phyloP scores from a whole-genome alignment of 1,140 invertebrate genomes.

The Elysia chlorotica region DNA sequence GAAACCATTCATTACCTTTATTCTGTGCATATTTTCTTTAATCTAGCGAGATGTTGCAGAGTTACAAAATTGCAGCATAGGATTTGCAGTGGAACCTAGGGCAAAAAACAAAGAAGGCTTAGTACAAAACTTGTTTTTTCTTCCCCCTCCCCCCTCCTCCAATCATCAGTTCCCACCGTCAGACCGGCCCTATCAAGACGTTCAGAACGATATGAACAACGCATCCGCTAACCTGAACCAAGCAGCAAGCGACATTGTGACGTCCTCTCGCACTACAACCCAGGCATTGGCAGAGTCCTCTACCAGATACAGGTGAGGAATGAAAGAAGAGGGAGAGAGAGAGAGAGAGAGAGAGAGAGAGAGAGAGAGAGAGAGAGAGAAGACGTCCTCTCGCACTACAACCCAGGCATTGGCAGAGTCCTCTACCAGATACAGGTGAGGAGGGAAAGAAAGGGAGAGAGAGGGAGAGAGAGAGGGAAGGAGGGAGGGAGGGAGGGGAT shows the following conservation, averaged over 20 bases:
- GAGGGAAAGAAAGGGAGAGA: too few relatives aligned
- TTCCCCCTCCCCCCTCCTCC: too few relatives aligned
- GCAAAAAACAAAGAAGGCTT: conserved; percentile 10
- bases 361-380: too few relatives aligned
- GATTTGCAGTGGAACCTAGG: neutral
- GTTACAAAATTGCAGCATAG: too few relatives aligned
- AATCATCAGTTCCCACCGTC: conserved; percentile 50
- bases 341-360: too few relatives aligned
- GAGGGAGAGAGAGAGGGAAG: too few relatives aligned
- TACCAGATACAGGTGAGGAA: conserved; percentile 69
- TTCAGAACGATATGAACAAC: conserved; percentile 82
- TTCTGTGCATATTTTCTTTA: too few relatives aligned
- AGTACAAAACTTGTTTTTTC: neutral
- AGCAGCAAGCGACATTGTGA: conserved; percentile 78
- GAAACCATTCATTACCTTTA: too few relatives aligned
- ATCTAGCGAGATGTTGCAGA: too few relatives aligned
- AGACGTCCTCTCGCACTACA: conserved; percentile 68
- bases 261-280: conserved; percentile 69
- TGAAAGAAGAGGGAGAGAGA: too few relatives aligned
- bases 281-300: conserved; percentile 75
- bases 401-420: conserved; percentile 74
- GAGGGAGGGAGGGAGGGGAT: too few relatives aligned
- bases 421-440: conserved; percentile 71
- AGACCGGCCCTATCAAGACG: conserved; percentile 66
- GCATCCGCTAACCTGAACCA: conserved; percentile 83